phyloP scores from a whole-genome alignment of 2,113 vertebrate genomes.

The Amazona vittata region DNA sequence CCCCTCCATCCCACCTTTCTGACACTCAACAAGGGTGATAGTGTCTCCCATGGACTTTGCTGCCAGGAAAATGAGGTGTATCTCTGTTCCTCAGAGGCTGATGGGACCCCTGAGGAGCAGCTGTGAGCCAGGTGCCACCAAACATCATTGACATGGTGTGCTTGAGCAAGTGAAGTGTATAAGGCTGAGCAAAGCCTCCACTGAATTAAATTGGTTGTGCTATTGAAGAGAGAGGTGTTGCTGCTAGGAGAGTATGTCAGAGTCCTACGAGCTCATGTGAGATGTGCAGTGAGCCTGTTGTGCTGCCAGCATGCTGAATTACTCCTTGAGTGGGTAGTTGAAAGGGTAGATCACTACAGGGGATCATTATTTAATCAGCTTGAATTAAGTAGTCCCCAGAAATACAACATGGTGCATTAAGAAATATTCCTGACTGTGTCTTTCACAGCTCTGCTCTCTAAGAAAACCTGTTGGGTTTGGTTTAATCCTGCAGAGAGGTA shows the following conservation, averaged over 20 bases:
- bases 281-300: background rate
- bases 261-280: background rate
- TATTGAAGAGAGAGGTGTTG: background rate
- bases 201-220: background rate
- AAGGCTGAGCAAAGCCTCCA: background rate
- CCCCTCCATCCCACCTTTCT: background rate
- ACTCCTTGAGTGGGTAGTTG: background rate
- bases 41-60: background rate
- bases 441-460: background rate
- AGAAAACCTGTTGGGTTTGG: background rate
- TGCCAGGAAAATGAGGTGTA: background rate
- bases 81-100: background rate
- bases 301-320: background rate
- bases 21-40: fast-evolving
- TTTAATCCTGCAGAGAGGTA: background rate
- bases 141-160: fast-evolving
- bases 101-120: background rate
- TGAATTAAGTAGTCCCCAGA: background rate
- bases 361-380: background rate
- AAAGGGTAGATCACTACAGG: background rate
- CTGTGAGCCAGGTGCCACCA: background rate
- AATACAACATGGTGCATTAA: background rate
- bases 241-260: background rate
- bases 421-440: background rate
- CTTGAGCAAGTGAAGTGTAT: background rate